These are phyloP conservation scores for Phyllopteryx taeniolatus DNA, from an alignment of 2,113 vertebrate species.

Conservation along the genomic window DNA sequence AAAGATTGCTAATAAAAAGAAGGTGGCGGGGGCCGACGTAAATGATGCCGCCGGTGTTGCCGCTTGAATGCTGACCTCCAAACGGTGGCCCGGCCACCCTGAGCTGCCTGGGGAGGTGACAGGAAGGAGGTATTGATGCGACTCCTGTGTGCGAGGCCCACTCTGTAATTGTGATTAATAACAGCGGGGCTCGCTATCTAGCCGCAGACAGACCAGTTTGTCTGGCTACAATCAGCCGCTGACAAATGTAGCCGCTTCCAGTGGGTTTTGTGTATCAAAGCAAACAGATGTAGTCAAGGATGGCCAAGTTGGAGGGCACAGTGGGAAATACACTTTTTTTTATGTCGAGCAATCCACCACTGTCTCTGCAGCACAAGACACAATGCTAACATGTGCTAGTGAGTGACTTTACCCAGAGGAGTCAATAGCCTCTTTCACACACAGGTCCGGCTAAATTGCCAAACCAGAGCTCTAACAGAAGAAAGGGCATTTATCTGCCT, in stretches of 20 bases:
- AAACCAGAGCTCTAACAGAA: background rate
- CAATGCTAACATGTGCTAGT: background rate
- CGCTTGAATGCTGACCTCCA: slow-evolving; percentile 83
- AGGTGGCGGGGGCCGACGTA: slow-evolving; percentile 68
- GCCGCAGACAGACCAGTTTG: slow-evolving; percentile 92
- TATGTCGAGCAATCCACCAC: background rate
- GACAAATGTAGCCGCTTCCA: slow-evolving; percentile 95
- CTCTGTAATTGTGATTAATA: slow-evolving; percentile 99
- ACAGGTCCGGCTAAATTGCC: background rate
- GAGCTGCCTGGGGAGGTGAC: slow-evolving; percentile 64
- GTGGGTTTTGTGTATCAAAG: slow-evolving; percentile 89
- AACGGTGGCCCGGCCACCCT: slow-evolving; percentile 73
- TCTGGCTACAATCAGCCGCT: slow-evolving; percentile 93
- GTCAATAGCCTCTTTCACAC: background rate
- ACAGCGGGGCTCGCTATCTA: slow-evolving; percentile 87
- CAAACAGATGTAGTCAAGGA: slow-evolving; percentile 97
- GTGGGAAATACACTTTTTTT: slow-evolving; percentile 82
- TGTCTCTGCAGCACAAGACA: background rate
- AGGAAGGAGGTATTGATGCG: slow-evolving; percentile 79
- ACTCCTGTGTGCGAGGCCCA: slow-evolving; percentile 79
- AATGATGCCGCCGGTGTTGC: slow-evolving; percentile 68
- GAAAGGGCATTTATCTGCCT: background rate
- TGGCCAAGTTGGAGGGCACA: slow-evolving; percentile 79
- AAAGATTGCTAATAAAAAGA: slow-evolving; percentile 77
- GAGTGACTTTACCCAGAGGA: background rate